Base-by-base conservation (phyloP, 92 coral and sea anemone genomes). In the Epizoanthus ramosus region DNA sequence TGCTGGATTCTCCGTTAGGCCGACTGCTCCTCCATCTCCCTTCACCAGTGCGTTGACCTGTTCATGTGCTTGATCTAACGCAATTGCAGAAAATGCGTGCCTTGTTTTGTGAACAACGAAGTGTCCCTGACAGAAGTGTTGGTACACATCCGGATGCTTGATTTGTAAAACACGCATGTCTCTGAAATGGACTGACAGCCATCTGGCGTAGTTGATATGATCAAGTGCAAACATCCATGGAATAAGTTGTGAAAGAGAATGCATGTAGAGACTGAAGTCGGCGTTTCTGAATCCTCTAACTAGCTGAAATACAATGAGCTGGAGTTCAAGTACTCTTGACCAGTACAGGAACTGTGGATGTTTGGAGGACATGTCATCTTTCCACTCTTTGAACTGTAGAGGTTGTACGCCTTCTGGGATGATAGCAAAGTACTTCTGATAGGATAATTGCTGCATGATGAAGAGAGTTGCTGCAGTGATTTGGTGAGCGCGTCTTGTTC, bases 401-500 rank as follows among this genome's bases (percentile, higher is more conserved):
- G 56, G 57, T 69, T 35, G 74, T 56, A 39, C 22, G 54, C 37
- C 74, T 9, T 69, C 53, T 35, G 74, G n/a, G n/a, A n/a, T 33
- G 23, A 35, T 56, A 17, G 56, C 25, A 35, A 69, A 15, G 16
- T 71, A 71, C 58, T 71, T 71, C 59, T 47, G 60, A 71, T 71
- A 71, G 37, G 76, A 60, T 6, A 47, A 22, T 19, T 71, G 76
- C 59, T 71, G 76, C 19, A 71, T 19, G 57, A 71, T 47, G 1
- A 50, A 71, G 2, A 71, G 39, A 43, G 60, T 37, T 43, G 76
- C 76, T 71, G 76, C 76, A 47, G 76, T 71, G 6, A 80, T 37
- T 37, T 85, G 89, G 41, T 81, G 87, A 18, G 90, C 83, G 8
- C 68, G 79, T 63, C 76, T 58, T 15, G 76, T 71, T 73, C 83